These are phyloP conservation scores for Sebastes minor DNA, from an alignment of 2,797 vertebrate genomes.

Conservation along the genomic window DNA sequence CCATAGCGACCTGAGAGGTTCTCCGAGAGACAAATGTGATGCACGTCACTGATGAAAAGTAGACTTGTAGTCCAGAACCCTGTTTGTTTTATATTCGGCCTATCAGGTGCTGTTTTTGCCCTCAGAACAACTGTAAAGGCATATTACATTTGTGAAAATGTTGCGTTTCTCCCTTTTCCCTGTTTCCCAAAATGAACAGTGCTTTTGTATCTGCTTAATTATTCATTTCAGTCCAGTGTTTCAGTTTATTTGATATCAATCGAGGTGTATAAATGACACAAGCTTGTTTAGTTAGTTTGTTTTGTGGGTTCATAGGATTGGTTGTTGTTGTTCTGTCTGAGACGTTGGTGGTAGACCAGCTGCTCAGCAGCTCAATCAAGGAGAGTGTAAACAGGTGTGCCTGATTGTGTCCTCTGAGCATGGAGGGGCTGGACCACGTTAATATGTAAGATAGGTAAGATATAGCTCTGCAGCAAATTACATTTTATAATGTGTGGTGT, in stretches of 20 bases:
- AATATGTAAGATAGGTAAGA: neutral
- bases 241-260: no score
- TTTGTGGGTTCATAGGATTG: no score
- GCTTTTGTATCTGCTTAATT: no score
- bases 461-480: neutral
- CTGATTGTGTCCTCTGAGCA: neutral
- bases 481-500: no score
- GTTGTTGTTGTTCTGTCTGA: no score
- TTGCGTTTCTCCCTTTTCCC: no score
- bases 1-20: no score
- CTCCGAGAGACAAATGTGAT: neutral
- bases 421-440: neutral
- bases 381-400: neutral
- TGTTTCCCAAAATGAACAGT: no score
- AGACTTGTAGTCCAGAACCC: constrained; percentile 1
- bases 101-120: neutral
- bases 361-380: neutral
- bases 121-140: neutral
- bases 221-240: no score
- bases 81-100: neutral
- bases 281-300: no score
- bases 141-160: neutral
- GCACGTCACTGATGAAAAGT: neutral
- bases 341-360: no score
- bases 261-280: no score